These are phyloP conservation scores for Microctenopoma steveboyesi DNA, from an alignment of 2,797 vertebrate species.

Conservation along the genomic window DNA sequence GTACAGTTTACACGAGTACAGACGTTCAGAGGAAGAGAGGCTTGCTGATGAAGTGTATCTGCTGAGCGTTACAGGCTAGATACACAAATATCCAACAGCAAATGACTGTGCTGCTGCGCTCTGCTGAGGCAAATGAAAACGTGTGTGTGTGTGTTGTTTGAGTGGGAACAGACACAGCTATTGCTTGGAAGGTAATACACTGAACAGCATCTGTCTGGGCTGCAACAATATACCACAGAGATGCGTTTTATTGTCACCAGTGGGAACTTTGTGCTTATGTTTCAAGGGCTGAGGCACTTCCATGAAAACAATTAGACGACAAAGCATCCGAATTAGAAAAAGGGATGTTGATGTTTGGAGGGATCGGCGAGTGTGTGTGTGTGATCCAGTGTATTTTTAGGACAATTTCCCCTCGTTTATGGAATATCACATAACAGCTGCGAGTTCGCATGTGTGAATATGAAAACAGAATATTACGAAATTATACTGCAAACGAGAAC, in stretches of 20 bases:
- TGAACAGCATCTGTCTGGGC: conserved; percentile 61
- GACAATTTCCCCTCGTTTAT: conserved; percentile 2
- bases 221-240: conserved; percentile 34
- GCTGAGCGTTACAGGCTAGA: conserved; percentile 46
- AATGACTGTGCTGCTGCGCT: conserved; percentile 39
- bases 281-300: conserved; percentile 46
- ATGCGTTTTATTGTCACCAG: conserved; percentile 46
- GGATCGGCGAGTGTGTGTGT: background rate
- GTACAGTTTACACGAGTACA: no score
- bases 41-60: conserved; percentile 3
- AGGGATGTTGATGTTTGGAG: background rate
- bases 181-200: conserved; percentile 38
- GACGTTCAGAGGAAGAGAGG: background rate
- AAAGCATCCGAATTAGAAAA: conserved; percentile 25
- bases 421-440: conserved; percentile 14
- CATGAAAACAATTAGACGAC: conserved; percentile 62
- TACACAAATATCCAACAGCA: conserved; percentile 47
- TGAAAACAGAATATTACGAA: conserved; percentile 4
- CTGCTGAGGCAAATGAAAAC: conserved; percentile 36
- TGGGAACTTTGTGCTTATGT: conserved; percentile 53
- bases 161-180: conserved; percentile 39
- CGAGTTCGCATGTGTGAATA: background rate
- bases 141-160: conserved; percentile 32
- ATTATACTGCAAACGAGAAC: conserved; percentile 31
- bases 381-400: conserved; percentile 6